Conservation (phyloP, 1,140 invertebrate species). For the Aphis craccivora region DNA sequence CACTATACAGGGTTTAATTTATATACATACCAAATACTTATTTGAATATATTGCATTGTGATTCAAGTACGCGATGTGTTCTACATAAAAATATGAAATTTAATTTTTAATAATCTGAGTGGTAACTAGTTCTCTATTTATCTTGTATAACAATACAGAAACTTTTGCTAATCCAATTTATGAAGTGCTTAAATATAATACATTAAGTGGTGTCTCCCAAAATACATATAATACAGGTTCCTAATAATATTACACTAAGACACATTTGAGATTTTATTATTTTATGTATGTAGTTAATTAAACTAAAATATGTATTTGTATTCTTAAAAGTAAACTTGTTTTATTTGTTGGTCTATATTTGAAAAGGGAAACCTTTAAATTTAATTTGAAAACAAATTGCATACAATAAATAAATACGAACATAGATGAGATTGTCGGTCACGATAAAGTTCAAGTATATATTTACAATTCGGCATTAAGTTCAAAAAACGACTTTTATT, state of each 20-base stretch:
- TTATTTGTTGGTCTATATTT: background rate
- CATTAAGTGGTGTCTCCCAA: background rate
- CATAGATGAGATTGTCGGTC: background rate
- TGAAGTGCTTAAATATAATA: background rate
- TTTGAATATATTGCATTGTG: background rate
- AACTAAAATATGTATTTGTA: background rate
- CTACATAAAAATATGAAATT: background rate
- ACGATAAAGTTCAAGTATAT: background rate
- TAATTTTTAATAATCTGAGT: background rate
- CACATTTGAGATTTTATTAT: background rate
- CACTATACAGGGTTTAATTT: background rate
- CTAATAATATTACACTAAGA: background rate
- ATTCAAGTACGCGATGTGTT: background rate
- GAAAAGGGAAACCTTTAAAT: background rate
- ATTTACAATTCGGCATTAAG: background rate
- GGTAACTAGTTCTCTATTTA: background rate
- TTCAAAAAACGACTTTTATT: background rate
- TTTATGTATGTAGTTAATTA: background rate
- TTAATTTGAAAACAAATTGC: background rate
- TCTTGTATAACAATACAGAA: background rate
- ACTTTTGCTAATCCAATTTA: background rate
- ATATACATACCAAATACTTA: background rate
- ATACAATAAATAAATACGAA: background rate
- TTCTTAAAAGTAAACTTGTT: background rate
- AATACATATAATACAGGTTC: background rate